Conservation (phyloP, 2,797 vertebrate species). For the Intellagama lesueurii region DNA sequence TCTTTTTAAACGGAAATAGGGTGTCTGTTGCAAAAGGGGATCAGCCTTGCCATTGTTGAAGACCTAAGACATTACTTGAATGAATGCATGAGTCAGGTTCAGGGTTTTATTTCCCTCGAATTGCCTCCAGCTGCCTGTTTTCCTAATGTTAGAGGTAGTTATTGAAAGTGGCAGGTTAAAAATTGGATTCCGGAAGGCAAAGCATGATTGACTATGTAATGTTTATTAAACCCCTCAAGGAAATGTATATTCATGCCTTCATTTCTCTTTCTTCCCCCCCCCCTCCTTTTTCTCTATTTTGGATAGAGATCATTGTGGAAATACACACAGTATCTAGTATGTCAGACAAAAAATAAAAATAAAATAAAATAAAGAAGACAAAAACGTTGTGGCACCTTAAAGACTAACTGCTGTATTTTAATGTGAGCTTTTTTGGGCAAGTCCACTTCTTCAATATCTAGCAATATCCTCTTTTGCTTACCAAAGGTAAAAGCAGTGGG, state of each 20-base stretch:
- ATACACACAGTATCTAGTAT: neutral
- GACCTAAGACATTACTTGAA: slow-evolving; percentile 18
- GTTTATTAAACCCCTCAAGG: slow-evolving; percentile 52
- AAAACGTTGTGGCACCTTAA: no score
- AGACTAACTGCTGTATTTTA: no score
- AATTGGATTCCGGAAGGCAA: slow-evolving; percentile 61
- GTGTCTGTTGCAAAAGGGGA: slow-evolving; percentile 36
- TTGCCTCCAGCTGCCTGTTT: slow-evolving; percentile 58
- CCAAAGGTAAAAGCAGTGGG: slow-evolving; percentile 21
- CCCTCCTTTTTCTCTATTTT: slow-evolving; percentile 16
- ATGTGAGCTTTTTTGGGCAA: no score
- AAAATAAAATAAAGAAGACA: no score
- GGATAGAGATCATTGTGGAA: slow-evolving; percentile 32
- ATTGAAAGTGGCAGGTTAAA: slow-evolving; percentile 62
- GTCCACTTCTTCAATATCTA: neutral
- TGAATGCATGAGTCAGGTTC: slow-evolving; percentile 32
- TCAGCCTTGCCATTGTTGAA: slow-evolving; percentile 29
- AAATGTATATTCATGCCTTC: slow-evolving; percentile 46
- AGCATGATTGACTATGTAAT: slow-evolving; percentile 52
- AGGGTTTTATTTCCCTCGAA: neutral
- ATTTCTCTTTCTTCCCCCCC: neutral
- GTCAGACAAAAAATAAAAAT: no score
- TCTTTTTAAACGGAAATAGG: slow-evolving; percentile 5
- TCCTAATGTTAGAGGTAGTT: slow-evolving; percentile 55
- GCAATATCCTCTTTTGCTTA: slow-evolving; percentile 9